These are phyloP conservation scores for Callitettix versicolor DNA, from an alignment of 1,140 invertebrate species.

Conservation along the genomic window DNA sequence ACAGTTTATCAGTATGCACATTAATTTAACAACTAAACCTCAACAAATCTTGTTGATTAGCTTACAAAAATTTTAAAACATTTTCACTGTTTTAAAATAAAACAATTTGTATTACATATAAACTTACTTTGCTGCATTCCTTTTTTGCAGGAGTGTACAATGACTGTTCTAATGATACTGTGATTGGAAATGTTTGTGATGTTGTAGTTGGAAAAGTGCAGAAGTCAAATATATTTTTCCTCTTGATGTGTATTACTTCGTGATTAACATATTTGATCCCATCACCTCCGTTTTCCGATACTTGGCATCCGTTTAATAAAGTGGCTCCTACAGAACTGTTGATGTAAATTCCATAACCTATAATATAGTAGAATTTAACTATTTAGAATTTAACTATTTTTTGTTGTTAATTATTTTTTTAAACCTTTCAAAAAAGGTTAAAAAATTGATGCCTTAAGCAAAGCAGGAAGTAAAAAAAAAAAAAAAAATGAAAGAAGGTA, in stretches of 20 bases:
- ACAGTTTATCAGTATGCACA: too few species aligned
- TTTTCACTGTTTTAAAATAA: too few species aligned
- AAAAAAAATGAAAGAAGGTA: too few species aligned
- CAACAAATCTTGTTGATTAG: too few species aligned
- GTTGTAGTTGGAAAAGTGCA: slow-evolving; percentile 71
- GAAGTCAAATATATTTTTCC: slow-evolving; percentile 64
- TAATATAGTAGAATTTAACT: too few species aligned
- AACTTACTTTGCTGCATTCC: slow-evolving; percentile 53
- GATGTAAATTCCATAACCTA: slow-evolving; percentile 78
- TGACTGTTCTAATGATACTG: slow-evolving; percentile 64
- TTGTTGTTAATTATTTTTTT: too few species aligned
- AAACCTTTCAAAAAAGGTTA: too few species aligned
- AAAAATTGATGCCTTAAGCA: background rate
- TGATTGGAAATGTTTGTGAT: slow-evolving; percentile 72
- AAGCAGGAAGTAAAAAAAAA: too few species aligned
- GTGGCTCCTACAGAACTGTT: slow-evolving; percentile 74
- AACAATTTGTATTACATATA: too few species aligned
- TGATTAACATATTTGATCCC: slow-evolving; percentile 75
- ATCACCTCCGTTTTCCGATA: slow-evolving; percentile 74
- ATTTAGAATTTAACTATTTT: too few species aligned
- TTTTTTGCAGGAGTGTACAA: slow-evolving; percentile 51
- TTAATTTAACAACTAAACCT: too few species aligned
- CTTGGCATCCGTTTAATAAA: slow-evolving; percentile 54
- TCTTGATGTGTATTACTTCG: slow-evolving; percentile 60
- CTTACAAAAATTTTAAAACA: too few species aligned